These are phyloP conservation scores for Formica exsecta DNA, from an alignment of 1,140 invertebrate species.

Conservation along the genomic window DNA sequence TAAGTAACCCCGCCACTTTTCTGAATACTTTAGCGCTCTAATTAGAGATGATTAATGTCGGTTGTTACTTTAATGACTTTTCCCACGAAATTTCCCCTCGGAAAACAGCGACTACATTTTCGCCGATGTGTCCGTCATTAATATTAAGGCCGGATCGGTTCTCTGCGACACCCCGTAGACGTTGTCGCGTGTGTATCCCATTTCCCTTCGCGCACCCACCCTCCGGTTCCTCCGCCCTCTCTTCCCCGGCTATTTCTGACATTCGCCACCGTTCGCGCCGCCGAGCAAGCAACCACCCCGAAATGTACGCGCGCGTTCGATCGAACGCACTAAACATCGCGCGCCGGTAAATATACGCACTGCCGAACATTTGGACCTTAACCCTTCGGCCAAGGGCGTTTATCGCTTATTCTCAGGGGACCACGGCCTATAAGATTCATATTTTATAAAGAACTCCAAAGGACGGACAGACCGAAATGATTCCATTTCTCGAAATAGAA, in stretches of 20 bases:
- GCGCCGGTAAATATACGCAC: conserved; percentile 47
- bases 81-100: conserved; percentile 53
- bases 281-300: conserved; percentile 51
- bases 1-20: not conserved
- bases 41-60: conserved; percentile 58
- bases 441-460: not conserved
- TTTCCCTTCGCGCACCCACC: conserved; percentile 50
- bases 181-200: conserved; percentile 51
- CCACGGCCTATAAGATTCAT: not conserved
- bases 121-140: conserved; percentile 50
- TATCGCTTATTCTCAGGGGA: not conserved
- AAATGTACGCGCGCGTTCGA: conserved; percentile 57
- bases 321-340: conserved; percentile 55
- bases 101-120: conserved; percentile 45
- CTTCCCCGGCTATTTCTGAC: conserved; percentile 56
- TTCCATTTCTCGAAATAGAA: conserved; percentile 20
- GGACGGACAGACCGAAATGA: not conserved
- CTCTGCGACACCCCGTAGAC: conserved; percentile 53
- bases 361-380: conserved; percentile 32
- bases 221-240: conserved; percentile 35
- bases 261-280: conserved; percentile 55
- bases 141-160: conserved; percentile 52
- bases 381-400: conserved; percentile 14
- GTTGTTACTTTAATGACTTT: conserved; percentile 42
- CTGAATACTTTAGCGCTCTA: conserved; percentile 34